Evolutionary conservation across 2,888 invertebrate species (phyloP), one percentile per base, ranked within the genome.

Genomic region (Marasmarcha lunaedactyla): DNA sequence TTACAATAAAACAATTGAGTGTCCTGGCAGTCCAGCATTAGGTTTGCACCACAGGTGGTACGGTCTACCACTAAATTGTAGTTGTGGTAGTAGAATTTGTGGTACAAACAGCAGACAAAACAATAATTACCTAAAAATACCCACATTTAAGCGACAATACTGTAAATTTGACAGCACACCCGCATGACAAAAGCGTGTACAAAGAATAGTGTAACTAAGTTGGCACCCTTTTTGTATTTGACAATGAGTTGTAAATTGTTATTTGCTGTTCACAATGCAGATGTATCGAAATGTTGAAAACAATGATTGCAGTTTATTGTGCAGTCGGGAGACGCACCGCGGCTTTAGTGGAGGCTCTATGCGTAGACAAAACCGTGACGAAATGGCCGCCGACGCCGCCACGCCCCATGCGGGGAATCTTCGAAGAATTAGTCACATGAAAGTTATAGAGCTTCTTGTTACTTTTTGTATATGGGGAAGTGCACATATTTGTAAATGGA

Each of bases 321-420:
- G 30, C 6, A 47, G 48, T 47, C 43, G 37, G 20, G 20, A 20
- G 20, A 20, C 20, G 7, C 3, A 20, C 7, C 20, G 20, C 7
- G 20, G 20, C 7, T 20, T 20, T 20, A 5, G 20, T 20, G 20
- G 20, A 20, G 3, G 20, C 20, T 20, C 7, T 20, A 20, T 20
- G 20, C 4, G 3, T 20, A 7, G 7, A 20, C 20, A 20, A 20
- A 20, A 20, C 20, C 20, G 20, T 20, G 20, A 5, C 20, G 20
- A 20, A 20, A 20, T 20, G 20, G 7, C n/a, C n/a, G 20, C 3
- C 20, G 20, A 20, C 20, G 20, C 20, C 20, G 20, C 20, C 20
- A 20, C 20, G 20, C 20, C 20, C 20, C 20, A n/a, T n/a, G 20
- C 20, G 20, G 20, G 20, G 4, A 3, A 20, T 5, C 3, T 20